phyloP scores from a whole-genome alignment of 2,797 vertebrate species.

The Chelon labrosus region DNA sequence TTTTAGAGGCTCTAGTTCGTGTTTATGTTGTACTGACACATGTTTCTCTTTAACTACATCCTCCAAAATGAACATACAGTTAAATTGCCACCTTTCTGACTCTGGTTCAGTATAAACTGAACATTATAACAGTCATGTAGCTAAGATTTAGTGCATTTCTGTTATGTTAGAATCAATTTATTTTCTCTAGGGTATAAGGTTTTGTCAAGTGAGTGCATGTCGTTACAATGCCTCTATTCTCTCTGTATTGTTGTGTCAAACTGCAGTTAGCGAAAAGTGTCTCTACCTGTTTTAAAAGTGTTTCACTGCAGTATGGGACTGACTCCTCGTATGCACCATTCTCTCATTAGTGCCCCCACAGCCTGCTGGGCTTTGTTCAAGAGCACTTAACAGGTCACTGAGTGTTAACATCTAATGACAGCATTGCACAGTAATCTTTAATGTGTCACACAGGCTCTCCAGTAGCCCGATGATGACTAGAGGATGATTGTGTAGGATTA shows the following conservation, averaged over 20 bases:
- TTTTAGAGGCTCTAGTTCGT: no score
- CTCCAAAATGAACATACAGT: no score
- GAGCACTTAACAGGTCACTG: conserved; percentile 77
- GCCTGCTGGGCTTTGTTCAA: conserved; percentile 70
- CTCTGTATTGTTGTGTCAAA: conserved; percentile 42
- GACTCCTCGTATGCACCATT: conserved; percentile 47
- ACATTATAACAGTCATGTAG: no score
- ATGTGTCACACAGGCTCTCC: conserved; percentile 65
- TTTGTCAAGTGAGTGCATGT: neutral
- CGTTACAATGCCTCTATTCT: conserved; percentile 29
- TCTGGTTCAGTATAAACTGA: no score
- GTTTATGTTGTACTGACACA: no score
- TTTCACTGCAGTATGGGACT: conserved; percentile 40
- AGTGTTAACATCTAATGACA: conserved; percentile 79
- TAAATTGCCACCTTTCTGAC: no score
- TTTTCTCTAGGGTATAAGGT: no score
- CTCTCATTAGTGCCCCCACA: conserved; percentile 66
- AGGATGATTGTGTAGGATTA: conserved; percentile 83
- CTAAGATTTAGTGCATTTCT: no score
- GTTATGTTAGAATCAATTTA: no score
- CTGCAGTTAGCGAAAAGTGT: conserved; percentile 35
- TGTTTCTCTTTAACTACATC: no score
- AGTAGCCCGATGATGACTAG: conserved; percentile 55
- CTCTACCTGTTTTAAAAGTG: conserved; percentile 47
- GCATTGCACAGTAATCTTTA: conserved; percentile 76